Conservation (phyloP, 2,113 vertebrate genomes). For the Brachypteracias leptosomus region DNA sequence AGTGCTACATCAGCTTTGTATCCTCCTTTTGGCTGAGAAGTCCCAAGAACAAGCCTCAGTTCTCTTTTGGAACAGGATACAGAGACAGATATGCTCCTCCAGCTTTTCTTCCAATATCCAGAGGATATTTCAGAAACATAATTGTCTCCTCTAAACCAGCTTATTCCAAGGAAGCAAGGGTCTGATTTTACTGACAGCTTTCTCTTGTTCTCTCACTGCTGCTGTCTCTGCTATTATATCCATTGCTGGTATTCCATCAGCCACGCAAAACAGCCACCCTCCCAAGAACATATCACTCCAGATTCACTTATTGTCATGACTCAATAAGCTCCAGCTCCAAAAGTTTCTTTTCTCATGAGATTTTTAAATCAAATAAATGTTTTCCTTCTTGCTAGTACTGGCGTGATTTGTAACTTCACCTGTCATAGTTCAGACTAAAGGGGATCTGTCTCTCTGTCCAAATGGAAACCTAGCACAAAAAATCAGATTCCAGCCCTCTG, state of each 20-base stretch:
- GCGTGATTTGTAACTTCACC: not conserved
- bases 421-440: not conserved
- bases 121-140: not conserved
- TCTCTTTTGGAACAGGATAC: not conserved
- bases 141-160: not conserved
- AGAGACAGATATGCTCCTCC: not conserved
- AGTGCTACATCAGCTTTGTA: not conserved
- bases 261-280: not conserved
- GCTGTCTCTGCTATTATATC: not conserved
- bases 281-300: not conserved
- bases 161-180: not conserved
- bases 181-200: not conserved
- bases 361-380: slow-evolving; percentile 7
- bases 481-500: not conserved
- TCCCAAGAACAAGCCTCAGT: not conserved
- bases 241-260: not conserved
- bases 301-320: not conserved
- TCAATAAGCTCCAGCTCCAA: slow-evolving; percentile 2
- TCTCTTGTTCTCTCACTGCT: not conserved
- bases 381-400: not conserved
- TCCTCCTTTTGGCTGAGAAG: not conserved
- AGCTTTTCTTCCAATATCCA: not conserved
- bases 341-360: not conserved
- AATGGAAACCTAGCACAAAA: not conserved
- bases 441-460: not conserved